Percentiles rank a stretch among this genome's conserved stretches.
Evolutionary conservation across 2,113 vertebrate genomes (phyloP).

Genomic region (Tiliqua scincoides): DNA sequence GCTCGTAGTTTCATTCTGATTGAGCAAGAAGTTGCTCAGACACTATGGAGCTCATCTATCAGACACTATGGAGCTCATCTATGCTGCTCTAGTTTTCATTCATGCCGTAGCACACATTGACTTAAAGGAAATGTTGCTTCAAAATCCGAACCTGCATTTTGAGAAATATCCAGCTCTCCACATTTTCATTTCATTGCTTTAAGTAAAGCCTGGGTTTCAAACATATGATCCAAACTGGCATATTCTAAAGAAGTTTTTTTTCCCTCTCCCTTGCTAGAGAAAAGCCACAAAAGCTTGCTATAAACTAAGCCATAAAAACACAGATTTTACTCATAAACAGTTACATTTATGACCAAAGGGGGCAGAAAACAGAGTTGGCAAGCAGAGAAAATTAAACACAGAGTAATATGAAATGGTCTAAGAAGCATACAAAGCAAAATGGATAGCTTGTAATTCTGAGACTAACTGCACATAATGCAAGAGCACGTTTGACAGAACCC

Average conservation of each 20-base stretch:
- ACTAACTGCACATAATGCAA: neutral
- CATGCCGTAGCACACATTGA: neutral
- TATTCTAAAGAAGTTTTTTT: neutral
- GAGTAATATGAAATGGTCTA: neutral
- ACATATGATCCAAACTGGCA: neutral
- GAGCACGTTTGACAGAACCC: neutral
- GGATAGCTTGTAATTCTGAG: neutral
- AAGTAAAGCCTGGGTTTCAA: neutral
- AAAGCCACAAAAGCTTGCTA: neutral
- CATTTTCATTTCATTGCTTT: conserved; percentile 8
- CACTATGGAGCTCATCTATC: neutral
- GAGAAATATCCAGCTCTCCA: neutral
- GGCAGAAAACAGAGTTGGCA: conserved; percentile 16
- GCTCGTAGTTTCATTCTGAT: neutral
- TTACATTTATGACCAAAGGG: conserved; percentile 1
- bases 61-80: neutral
- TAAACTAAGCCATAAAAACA: neutral
- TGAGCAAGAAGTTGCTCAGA: neutral
- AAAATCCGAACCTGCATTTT: rapidly evolving
- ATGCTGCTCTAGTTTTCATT: conserved; percentile 3
- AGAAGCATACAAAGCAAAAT: conserved; percentile 5
- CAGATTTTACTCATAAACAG: rapidly evolving
- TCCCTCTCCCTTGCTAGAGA: neutral
- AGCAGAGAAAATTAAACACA: neutral
- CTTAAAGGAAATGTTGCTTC: neutral